Conservation (phyloP, 2,113 vertebrate genomes). For the Takifugu flavidus region DNA sequence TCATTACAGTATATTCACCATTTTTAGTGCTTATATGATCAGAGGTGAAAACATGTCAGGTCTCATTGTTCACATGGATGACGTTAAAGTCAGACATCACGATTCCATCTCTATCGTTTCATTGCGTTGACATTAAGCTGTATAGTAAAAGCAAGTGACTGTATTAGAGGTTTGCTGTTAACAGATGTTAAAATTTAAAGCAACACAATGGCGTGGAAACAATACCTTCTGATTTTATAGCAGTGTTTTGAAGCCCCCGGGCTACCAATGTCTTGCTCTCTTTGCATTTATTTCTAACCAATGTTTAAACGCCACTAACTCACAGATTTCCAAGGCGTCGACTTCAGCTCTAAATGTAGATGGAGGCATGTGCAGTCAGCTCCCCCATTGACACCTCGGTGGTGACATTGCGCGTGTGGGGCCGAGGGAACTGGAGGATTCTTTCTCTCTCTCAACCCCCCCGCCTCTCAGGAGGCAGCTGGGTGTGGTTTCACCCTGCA, state of each 20-base stretch:
- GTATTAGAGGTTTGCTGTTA: neutral
- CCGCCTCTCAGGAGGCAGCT: conserved; percentile 37
- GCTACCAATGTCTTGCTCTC: too few relatives aligned
- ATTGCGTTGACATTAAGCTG: conserved; percentile 7
- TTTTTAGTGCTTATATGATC: conserved; percentile 3
- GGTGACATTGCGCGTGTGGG: conserved; percentile 20
- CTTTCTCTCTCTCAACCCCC: conserved; percentile 10
- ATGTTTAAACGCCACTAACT: too few relatives aligned
- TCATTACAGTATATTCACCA: too few relatives aligned
- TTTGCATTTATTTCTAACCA: too few relatives aligned
- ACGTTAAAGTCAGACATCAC: neutral
- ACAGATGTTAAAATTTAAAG: too few relatives aligned
- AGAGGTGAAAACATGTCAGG: neutral
- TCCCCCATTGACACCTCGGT: conserved; percentile 43
- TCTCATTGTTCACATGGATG: neutral
- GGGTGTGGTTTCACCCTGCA: conserved; percentile 58
- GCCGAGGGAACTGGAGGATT: conserved; percentile 27
- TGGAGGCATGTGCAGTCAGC: conserved; percentile 17
- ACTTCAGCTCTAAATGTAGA: neutral
- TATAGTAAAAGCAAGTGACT: conserved; percentile 19
- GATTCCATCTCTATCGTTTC: neutral
- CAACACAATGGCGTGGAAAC: too few relatives aligned
- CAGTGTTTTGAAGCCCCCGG: too few relatives aligned
- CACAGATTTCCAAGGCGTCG: too few relatives aligned
- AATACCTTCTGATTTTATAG: too few relatives aligned